Percentiles rank a stretch among this genome's conserved stretches.
Evolutionary conservation across 2,113 vertebrate genomes (phyloP).

Genomic region (Gadus chalcogrammus): DNA sequence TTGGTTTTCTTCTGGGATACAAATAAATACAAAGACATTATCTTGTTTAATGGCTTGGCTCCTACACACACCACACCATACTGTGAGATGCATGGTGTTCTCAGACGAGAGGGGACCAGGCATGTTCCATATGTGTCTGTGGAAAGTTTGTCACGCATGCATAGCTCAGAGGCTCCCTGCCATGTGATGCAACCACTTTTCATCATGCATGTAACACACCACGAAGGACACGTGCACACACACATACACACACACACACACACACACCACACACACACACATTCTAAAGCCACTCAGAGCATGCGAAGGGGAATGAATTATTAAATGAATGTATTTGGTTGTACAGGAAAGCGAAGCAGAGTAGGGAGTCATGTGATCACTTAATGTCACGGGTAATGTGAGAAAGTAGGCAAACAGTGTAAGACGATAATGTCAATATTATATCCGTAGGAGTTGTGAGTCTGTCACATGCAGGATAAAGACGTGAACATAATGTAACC

Average conservation of each 20-base stretch:
- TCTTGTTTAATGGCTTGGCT: not conserved
- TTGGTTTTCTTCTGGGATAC: too few relatives aligned
- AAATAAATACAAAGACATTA: not conserved
- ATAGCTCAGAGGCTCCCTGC: constrained; percentile 2
- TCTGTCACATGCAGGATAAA: not conserved
- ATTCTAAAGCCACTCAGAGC: constrained; percentile 16
- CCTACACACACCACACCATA: not conserved
- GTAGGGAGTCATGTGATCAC: not conserved
- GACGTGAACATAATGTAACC: too few relatives aligned
- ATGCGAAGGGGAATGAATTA: constrained; percentile 26
- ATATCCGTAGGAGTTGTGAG: not conserved
- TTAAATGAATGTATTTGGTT: constrained; percentile 30
- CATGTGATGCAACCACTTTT: constrained; percentile 17
- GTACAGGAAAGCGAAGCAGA: constrained; percentile 4
- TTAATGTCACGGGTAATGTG: not conserved
- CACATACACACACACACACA: too few relatives aligned
- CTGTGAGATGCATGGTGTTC: not conserved
- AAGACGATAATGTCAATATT: too few relatives aligned
- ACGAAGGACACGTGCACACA: constrained; percentile 8
- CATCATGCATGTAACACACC: constrained; percentile 38
- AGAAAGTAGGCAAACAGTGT: not conserved
- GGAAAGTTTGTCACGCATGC: constrained; percentile 16
- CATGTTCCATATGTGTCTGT: constrained; percentile 1
- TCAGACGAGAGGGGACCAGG: not conserved
- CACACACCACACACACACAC: not conserved